Evolutionary conservation across 2,113 vertebrate genomes (phyloP).

Genomic region (Upupa epops): DNA sequence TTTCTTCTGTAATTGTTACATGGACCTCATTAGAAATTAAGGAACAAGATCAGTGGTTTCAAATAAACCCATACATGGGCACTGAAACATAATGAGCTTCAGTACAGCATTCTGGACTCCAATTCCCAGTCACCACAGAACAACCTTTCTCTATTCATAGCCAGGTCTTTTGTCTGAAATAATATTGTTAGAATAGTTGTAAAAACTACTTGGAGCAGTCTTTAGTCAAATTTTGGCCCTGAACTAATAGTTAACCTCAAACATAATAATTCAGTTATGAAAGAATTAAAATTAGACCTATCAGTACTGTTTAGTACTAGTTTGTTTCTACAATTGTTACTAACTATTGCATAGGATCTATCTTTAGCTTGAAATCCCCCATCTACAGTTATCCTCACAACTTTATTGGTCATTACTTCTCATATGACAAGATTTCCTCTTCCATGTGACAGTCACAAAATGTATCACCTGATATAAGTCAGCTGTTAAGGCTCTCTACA

Average conservation of each 20-base stretch:
- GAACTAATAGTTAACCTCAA: conserved; percentile 8
- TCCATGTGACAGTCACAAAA: neutral
- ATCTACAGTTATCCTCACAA: neutral
- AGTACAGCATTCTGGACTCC: neutral
- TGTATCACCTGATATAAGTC: neutral
- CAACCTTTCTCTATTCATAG: neutral
- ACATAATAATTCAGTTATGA: neutral
- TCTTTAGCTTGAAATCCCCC: neutral
- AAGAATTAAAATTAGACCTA: neutral
- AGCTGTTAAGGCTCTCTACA: neutral
- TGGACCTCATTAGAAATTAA: neutral
- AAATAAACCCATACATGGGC: neutral
- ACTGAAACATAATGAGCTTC: neutral
- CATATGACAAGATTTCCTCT: neutral
- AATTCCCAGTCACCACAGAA: neutral
- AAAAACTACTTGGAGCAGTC: neutral
- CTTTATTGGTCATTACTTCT: neutral
- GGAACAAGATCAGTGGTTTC: neutral
- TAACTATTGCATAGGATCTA: neutral
- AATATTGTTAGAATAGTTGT: neutral
- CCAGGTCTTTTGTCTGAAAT: neutral
- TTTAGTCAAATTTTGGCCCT: neutral
- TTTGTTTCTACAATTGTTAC: neutral
- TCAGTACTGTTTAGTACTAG: neutral
- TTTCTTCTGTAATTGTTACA: neutral